A percentile compares a stretch with the other conserved stretches of the same genome.
Conservation (phyloP, 1,140 invertebrate genomes). For the Cherax quadricarinatus region DNA sequence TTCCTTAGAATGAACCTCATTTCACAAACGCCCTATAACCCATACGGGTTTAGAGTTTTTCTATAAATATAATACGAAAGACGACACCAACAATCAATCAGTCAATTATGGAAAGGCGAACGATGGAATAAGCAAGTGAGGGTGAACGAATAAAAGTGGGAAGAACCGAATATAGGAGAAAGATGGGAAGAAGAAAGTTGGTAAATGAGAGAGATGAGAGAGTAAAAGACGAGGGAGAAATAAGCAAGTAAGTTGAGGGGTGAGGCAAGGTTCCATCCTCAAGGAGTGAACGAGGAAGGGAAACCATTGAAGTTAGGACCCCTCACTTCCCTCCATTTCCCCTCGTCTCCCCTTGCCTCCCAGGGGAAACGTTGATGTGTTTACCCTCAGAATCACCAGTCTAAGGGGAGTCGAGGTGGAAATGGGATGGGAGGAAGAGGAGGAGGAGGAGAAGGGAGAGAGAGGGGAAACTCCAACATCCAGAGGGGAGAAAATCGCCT, state of each 20-base stretch:
- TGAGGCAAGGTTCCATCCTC: not conserved
- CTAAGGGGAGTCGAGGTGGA: not conserved
- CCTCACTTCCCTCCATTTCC: not conserved
- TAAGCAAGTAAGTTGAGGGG: not conserved
- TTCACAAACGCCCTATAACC: too few relatives aligned
- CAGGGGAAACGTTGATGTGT: slow-evolving; percentile 56
- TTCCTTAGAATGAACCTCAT: too few relatives aligned
- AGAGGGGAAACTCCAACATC: slow-evolving; percentile 8
- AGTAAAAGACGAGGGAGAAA: not conserved
- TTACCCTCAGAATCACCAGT: slow-evolving; percentile 62
- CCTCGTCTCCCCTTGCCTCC: slow-evolving; percentile 21
- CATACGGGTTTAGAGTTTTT: too few relatives aligned
- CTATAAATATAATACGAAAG: too few relatives aligned
- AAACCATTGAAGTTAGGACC: not conserved
- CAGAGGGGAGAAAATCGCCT: slow-evolving; percentile 62
- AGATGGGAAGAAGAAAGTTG: not conserved
- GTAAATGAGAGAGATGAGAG: not conserved
- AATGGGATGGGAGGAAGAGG: slow-evolving; percentile 13
- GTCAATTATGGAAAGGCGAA: too few relatives aligned
- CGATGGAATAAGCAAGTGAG: too few relatives aligned
- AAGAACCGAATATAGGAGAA: not conserved
- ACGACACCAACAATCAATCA: too few relatives aligned
- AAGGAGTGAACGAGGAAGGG: not conserved
- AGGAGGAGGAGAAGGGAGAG: not conserved
- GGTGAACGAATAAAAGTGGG: not conserved